A percentile compares a stretch with the other conserved stretches of the same genome.
These are phyloP conservation scores for Cetoscarus ocellatus DNA, from an alignment of 2,797 vertebrate species.

Conservation along the genomic window DNA sequence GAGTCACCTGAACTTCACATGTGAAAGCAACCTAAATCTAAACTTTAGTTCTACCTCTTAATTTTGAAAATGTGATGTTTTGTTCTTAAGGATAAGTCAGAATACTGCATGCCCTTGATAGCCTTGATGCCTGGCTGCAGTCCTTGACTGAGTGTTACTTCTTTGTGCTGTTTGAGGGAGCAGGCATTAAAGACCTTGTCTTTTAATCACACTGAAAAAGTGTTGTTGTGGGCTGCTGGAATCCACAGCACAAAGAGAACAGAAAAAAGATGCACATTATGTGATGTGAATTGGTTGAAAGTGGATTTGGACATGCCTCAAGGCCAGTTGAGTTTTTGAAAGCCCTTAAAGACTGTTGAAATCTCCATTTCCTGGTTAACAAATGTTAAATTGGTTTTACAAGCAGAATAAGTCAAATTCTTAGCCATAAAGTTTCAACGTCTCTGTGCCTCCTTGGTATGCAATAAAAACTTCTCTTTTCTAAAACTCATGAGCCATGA, in stretches of 20 bases:
- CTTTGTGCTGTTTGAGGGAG: slow-evolving; percentile 16
- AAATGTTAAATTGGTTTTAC: slow-evolving; percentile 31
- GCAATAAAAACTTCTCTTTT: slow-evolving; percentile 18
- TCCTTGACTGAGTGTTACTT: slow-evolving; percentile 12
- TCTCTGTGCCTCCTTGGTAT: slow-evolving; percentile 36
- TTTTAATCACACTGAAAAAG: neutral
- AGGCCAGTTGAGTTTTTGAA: slow-evolving; percentile 11
- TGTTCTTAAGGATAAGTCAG: too few relatives aligned
- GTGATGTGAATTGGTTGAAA: slow-evolving; percentile 12
- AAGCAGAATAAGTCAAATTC: slow-evolving; percentile 36
- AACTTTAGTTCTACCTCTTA: too few relatives aligned
- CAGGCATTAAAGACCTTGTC: slow-evolving; percentile 7
- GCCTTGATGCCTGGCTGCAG: neutral
- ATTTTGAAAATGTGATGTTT: too few relatives aligned
- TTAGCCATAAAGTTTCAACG: slow-evolving; percentile 25
- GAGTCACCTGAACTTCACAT: too few relatives aligned
- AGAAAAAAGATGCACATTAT: neutral
- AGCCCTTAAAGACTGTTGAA: slow-evolving; percentile 5
- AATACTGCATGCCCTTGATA: neutral
- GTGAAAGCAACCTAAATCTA: too few relatives aligned
- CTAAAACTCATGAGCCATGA: slow-evolving; percentile 18
- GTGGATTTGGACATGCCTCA: slow-evolving; percentile 2
- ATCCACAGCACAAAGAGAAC: neutral
- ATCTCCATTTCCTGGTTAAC: slow-evolving; percentile 28
- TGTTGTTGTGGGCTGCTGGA: neutral